phyloP scores from a whole-genome alignment of 92 coral and sea anemone species.

The Isaurus tuberculatus region DNA sequence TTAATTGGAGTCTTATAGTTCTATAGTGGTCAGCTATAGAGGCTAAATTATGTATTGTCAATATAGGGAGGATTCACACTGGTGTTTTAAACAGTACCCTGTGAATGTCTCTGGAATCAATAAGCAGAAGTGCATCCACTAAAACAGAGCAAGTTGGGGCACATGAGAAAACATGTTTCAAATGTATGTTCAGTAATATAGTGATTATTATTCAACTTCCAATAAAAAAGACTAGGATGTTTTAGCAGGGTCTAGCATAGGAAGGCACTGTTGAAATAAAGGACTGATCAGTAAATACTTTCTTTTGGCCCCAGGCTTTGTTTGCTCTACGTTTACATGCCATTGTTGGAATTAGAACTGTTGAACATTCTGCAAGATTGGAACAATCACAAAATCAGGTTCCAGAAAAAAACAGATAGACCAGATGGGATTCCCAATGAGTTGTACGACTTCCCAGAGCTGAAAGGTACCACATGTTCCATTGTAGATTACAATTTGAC shows the following conservation, averaged over 20 bases:
- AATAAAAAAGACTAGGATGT: slow-evolving; percentile 6
- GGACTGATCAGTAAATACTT: slow-evolving; percentile 7
- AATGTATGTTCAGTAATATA: slow-evolving; percentile 1
- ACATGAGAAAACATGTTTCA: slow-evolving; percentile 6
- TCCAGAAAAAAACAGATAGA: slow-evolving; percentile 54
- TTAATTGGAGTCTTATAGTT: background rate
- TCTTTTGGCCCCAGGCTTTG: slow-evolving; percentile 20
- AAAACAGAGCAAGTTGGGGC: slow-evolving; percentile 1
- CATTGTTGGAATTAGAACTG: slow-evolving; percentile 21
- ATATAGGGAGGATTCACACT: slow-evolving; percentile 4
- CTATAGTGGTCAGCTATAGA: slow-evolving; percentile 5
- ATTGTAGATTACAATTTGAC: slow-evolving; percentile 9
- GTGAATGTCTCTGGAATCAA: slow-evolving; percentile 8
- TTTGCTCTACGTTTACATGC: slow-evolving; percentile 17
- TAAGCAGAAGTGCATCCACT: slow-evolving; percentile 3
- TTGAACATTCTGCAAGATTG: slow-evolving; percentile 46
- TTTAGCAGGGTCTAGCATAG: slow-evolving; percentile 9
- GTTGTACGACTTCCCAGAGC: slow-evolving; percentile 46
- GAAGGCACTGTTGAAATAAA: slow-evolving; percentile 4
- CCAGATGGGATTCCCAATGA: slow-evolving; percentile 65
- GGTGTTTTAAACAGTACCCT: slow-evolving; percentile 4
- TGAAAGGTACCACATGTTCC: slow-evolving; percentile 25
- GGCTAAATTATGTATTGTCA: slow-evolving; percentile 6
- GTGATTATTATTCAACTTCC: background rate
- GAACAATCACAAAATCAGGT: slow-evolving; percentile 58